These are phyloP conservation scores for Nephrotoma appendiculata DNA, from an alignment of 2,888 invertebrate species.

Conservation along the genomic window DNA sequence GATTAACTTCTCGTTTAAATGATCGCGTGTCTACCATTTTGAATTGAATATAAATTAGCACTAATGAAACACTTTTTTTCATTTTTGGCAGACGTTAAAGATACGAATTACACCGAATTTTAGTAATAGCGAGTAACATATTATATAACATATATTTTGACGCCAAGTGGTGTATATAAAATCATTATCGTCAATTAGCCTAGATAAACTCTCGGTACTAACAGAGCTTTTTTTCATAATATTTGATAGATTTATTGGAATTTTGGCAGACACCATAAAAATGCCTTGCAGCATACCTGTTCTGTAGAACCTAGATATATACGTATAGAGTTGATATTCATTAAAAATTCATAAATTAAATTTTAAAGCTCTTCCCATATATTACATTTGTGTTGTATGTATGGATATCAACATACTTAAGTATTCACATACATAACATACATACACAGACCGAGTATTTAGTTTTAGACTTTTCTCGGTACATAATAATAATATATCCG, in stretches of 20 bases:
- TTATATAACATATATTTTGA: no score
- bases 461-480: not conserved
- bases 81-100: no score
- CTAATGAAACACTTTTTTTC: no score
- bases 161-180: no score
- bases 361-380: not conserved
- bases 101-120: no score
- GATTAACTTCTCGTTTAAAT: no score
- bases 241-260: not conserved
- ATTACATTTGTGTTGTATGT: not conserved
- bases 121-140: no score
- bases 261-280: not conserved
- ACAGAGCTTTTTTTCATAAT: not conserved
- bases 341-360: not conserved
- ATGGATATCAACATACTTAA: not conserved
- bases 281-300: not conserved
- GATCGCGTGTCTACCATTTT: no score
- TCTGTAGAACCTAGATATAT: not conserved
- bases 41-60: no score
- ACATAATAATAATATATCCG: no score
- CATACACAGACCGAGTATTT: not conserved
- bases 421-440: not conserved
- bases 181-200: not conserved
- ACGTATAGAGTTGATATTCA: not conserved
- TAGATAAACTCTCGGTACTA: not conserved